These are phyloP conservation scores for Cheilinus undulatus DNA, from an alignment of 2,113 vertebrate genomes.

Conservation along the genomic window DNA sequence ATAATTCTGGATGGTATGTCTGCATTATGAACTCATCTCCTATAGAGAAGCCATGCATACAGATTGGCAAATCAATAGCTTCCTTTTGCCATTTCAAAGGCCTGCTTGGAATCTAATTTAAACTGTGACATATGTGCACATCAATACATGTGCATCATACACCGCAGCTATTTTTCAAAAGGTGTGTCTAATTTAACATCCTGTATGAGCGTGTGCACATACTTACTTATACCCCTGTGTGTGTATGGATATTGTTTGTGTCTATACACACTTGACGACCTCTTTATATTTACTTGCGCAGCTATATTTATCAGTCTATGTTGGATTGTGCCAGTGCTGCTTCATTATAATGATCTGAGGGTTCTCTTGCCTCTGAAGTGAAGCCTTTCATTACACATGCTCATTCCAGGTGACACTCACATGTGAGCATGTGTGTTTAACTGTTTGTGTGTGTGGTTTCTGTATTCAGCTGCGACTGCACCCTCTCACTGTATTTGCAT, in stretches of 20 bases:
- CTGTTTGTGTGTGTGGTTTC: constrained; percentile 3
- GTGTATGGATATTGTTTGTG: background rate
- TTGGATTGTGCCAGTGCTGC: constrained; percentile 1
- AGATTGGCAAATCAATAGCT: constrained; percentile 60
- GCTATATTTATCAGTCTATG: background rate
- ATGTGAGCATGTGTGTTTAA: background rate
- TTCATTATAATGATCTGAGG: constrained; percentile 39
- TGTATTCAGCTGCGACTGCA: constrained; percentile 4
- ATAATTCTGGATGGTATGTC: background rate
- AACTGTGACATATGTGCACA: constrained; percentile 38
- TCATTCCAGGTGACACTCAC: constrained; percentile 35
- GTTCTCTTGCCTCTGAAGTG: constrained; percentile 35
- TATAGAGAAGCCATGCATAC: constrained; percentile 42
- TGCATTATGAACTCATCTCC: constrained; percentile 20
- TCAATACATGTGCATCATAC: constrained; percentile 48
- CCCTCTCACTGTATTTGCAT: constrained; percentile 12
- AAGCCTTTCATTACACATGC: constrained; percentile 31
- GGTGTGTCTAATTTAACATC: constrained; percentile 29
- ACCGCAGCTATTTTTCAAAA: constrained; percentile 18
- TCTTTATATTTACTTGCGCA: background rate
- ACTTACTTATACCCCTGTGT: background rate
- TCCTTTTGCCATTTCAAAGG: constrained; percentile 45
- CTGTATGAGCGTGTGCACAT: background rate
- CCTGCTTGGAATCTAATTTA: constrained; percentile 55
- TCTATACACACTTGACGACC: background rate